These are phyloP conservation scores for Notothenia coriiceps DNA, from an alignment of 2,113 vertebrate genomes.

Conservation along the genomic window DNA sequence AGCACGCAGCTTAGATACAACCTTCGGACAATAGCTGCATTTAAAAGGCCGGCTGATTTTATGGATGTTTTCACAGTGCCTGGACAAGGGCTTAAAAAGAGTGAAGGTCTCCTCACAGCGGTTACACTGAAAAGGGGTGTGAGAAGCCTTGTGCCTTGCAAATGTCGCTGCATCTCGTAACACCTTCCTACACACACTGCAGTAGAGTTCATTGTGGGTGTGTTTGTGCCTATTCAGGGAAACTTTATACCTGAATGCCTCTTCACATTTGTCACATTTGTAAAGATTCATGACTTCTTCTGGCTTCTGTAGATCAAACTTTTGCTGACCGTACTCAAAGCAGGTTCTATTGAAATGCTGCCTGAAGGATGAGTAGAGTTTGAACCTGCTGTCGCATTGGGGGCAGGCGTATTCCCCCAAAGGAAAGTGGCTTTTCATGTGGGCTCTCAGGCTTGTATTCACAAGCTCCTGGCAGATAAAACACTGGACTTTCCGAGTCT, in stretches of 20 bases:
- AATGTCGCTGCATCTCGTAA: slow-evolving; percentile 39
- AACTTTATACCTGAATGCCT: slow-evolving; percentile 53
- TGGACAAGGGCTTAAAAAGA: slow-evolving; percentile 54
- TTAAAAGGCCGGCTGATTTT: slow-evolving; percentile 54
- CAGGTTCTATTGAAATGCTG: slow-evolving; percentile 62
- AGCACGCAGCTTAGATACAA: slow-evolving; percentile 14
- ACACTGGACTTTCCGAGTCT: slow-evolving; percentile 21
- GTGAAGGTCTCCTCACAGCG: slow-evolving; percentile 65
- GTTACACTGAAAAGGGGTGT: slow-evolving; percentile 66
- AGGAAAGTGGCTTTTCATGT: slow-evolving; percentile 75
- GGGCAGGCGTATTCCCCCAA: slow-evolving; percentile 56
- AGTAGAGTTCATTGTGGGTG: slow-evolving; percentile 70
- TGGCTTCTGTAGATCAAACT: slow-evolving; percentile 7
- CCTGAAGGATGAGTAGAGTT: slow-evolving; percentile 32
- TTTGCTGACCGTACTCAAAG: slow-evolving; percentile 47
- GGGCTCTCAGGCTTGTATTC: slow-evolving; percentile 17
- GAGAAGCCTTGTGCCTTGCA: slow-evolving; percentile 64
- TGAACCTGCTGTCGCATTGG: slow-evolving; percentile 59
- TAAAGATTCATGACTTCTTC: slow-evolving; percentile 7
- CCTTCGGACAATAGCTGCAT: slow-evolving; percentile 59
- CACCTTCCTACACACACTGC: slow-evolving; percentile 63
- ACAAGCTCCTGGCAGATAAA: slow-evolving; percentile 62
- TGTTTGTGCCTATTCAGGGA: slow-evolving; percentile 55
- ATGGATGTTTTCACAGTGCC: slow-evolving; percentile 63
- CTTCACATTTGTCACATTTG: slow-evolving; percentile 61